Conservation (phyloP, 1,140 invertebrate species). For the Lysiphlebus fabarum region DNA sequence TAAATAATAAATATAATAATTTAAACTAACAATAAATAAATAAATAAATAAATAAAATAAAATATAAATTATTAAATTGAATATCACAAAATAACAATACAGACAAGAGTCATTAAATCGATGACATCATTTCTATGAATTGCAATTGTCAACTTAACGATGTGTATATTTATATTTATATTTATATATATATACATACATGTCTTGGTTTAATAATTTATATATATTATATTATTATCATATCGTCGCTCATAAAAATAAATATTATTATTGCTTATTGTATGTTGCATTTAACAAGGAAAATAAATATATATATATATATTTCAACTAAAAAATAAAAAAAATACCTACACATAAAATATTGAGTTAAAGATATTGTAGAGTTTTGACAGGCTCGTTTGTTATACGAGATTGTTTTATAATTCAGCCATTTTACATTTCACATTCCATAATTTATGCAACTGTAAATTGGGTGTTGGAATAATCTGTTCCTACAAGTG, state of each 20-base stretch:
- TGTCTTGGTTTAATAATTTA: too few relatives aligned
- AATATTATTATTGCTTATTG: too few relatives aligned
- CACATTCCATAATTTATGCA: slow-evolving; percentile 22
- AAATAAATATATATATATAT: neutral
- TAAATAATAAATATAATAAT: too few relatives aligned
- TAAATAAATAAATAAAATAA: too few relatives aligned
- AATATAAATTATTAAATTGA: neutral
- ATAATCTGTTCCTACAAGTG: slow-evolving; percentile 11
- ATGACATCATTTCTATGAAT: slow-evolving; percentile 28
- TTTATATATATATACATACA: too few relatives aligned
- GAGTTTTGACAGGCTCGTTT: slow-evolving; percentile 19
- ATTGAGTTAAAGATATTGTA: slow-evolving; percentile 5
- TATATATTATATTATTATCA: too few relatives aligned
- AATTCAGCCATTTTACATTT: slow-evolving; percentile 19
- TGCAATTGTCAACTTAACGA: slow-evolving; percentile 30
- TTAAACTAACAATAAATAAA: slow-evolving; percentile 13
- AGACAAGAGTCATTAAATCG: slow-evolving; percentile 21
- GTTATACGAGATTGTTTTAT: slow-evolving; percentile 24
- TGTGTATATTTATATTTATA: too few relatives aligned
- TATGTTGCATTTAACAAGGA: too few relatives aligned
- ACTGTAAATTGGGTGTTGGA: slow-evolving; percentile 20
- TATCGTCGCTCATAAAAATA: too few relatives aligned
- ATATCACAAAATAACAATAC: neutral
- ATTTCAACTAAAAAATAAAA: neutral
- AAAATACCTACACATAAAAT: neutral